A percentile compares a stretch with the other conserved stretches of the same genome.
These are phyloP conservation scores for Microdon myrmicae DNA, from an alignment of 2,888 invertebrate genomes.

Conservation along the genomic window DNA sequence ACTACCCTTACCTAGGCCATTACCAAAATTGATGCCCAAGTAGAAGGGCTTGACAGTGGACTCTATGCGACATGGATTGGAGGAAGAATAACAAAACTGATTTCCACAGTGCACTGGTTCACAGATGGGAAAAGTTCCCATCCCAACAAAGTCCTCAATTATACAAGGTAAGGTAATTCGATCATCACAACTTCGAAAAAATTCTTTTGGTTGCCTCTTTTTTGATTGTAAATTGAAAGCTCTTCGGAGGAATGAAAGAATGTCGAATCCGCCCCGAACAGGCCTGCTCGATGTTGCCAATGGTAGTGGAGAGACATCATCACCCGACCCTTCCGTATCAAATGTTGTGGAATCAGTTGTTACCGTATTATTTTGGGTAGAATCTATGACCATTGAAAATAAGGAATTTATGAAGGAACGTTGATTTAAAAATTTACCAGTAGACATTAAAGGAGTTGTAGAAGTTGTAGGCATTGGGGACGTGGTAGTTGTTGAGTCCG, in stretches of 20 bases:
- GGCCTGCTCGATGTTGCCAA: constrained; percentile 46
- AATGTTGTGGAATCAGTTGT: constrained; percentile 54
- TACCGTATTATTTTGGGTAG: constrained; percentile 9
- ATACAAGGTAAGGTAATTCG: constrained; percentile 85
- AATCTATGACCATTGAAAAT: not conserved
- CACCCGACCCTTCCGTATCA: constrained; percentile 71
- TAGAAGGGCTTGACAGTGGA: constrained; percentile 81
- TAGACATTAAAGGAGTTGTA: not conserved
- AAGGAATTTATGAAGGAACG: not conserved
- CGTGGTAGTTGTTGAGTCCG: no score
- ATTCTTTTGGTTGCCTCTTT: constrained; percentile 55
- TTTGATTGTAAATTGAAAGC: constrained; percentile 56
- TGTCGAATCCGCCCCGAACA: constrained; percentile 62
- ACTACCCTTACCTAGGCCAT: constrained; percentile 72
- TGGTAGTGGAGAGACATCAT: constrained; percentile 56
- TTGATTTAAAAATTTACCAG: constrained; percentile 5
- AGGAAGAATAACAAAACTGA: constrained; percentile 73
- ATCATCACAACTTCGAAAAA: constrained; percentile 71
- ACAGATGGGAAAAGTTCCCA: constrained; percentile 69
- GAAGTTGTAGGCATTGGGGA: not conserved
- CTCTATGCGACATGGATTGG: constrained; percentile 72
- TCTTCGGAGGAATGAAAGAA: constrained; percentile 62
- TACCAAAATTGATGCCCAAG: constrained; percentile 81
- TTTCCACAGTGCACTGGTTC: constrained; percentile 83
- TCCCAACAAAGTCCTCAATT: constrained; percentile 82